Evolutionary conservation across 2,113 vertebrate genomes (phyloP), one percentile per base, ranked within the genome.

Genomic region (Catharus minimus): DNA sequence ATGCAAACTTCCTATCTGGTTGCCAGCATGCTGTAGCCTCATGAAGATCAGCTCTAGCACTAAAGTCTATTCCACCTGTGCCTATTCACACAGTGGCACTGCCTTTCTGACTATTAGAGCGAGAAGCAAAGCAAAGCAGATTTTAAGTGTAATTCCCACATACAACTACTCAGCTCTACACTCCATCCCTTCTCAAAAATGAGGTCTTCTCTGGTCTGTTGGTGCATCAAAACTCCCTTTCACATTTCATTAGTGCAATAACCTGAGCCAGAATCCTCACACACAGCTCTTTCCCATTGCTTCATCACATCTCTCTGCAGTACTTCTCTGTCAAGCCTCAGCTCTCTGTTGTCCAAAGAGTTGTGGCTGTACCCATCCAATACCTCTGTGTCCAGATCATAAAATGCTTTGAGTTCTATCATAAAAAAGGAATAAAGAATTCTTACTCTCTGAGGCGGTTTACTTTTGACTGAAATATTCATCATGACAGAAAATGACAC

Each of bases 401-500:
- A 68, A 89, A 84, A 65, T 46, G 14, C 66, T 85, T 76, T 65
- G 32, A 61, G 17, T 49, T 85, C 27, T 78, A 4, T 56, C 30
- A 28, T 62, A 61, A 78, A 88, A 93, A 73, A 80, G 19, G 16
- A 76, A 6, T 85, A 23, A 55, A 58, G 32, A 66, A 32, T 74
- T 55, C 75, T 66, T 94, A 9, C 80, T 80, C 50, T 82, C n/a
- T 57, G 61, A 84, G 28, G 27, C 58, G 75, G 28, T 26, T 74
- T 69, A 27, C n/a, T 88, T 90, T 88, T 83, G 72, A 74, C 68
- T 71, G 52, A 92, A 93, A 62, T 56, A 72, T 58, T 81, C 61
- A 20, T 3, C 1, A n/a, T 36, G 57, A 84, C 41, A 92, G 33
- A 57, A 67, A 44, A 75, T 65, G 26, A 33, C 26, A 28, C 38